These are phyloP conservation scores for Drosophila pseudotakahashii DNA, from an alignment of 2,888 invertebrate species.

Conservation along the genomic window DNA sequence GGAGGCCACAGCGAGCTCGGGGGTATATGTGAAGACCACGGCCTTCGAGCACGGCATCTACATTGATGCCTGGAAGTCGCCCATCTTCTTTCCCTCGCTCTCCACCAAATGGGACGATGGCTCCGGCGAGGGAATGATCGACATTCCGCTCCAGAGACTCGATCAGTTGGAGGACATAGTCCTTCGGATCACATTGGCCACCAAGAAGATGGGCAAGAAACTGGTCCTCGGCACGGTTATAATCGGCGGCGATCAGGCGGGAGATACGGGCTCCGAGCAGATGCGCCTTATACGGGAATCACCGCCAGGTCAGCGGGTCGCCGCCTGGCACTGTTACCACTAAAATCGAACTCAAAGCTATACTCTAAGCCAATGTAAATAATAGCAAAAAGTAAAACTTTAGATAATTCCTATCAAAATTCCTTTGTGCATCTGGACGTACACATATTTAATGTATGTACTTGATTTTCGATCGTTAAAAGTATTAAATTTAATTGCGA, in stretches of 20 bases:
- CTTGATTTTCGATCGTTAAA: slow-evolving; percentile 35
- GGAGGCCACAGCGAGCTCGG: slow-evolving; percentile 83
- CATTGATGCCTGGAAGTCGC: slow-evolving; percentile 89
- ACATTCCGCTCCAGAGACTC: slow-evolving; percentile 76
- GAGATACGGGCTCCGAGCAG: slow-evolving; percentile 77
- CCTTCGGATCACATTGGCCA: slow-evolving; percentile 82
- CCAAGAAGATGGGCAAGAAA: slow-evolving; percentile 84
- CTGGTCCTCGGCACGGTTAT: slow-evolving; percentile 82
- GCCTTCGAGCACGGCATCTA: slow-evolving; percentile 88
- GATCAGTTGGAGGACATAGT: slow-evolving; percentile 79
- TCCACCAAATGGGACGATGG: slow-evolving; percentile 89
- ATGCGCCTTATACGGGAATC: slow-evolving; percentile 73
- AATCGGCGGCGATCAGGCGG: slow-evolving; percentile 62
- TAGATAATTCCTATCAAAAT: slow-evolving; percentile 21
- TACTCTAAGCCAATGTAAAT: slow-evolving; percentile 16
- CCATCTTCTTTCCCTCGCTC: slow-evolving; percentile 89
- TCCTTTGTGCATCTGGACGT: slow-evolving; percentile 5
- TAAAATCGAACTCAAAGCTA: slow-evolving; percentile 45
- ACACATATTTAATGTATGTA: slow-evolving; percentile 1
- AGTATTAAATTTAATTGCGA: slow-evolving; percentile 35
- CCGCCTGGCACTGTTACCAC: slow-evolving; percentile 83
- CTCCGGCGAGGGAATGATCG: slow-evolving; percentile 75
- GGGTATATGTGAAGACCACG: slow-evolving; percentile 91
- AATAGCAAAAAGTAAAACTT: slow-evolving; percentile 17
- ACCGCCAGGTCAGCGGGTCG: slow-evolving; percentile 76